Conservation (phyloP, 2,797 vertebrate species). For the Cheirogaleus major region DNA sequence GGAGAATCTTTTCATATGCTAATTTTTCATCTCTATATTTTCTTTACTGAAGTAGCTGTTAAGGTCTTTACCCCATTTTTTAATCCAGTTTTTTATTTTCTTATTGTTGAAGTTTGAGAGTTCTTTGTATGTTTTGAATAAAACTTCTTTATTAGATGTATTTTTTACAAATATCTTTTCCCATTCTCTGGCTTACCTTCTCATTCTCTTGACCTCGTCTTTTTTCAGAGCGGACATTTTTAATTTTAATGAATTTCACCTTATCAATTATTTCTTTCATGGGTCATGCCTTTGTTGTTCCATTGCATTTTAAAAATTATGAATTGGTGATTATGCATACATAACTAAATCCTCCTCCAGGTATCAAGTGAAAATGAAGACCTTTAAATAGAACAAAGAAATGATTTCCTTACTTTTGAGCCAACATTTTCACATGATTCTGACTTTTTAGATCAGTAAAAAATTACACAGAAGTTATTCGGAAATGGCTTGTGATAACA, state of each 20-base stretch:
- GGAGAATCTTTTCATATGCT: neutral
- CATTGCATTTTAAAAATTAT: neutral
- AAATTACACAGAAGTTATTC: neutral
- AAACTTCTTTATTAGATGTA: neutral
- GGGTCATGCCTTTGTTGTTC: neutral
- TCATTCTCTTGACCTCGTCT: neutral
- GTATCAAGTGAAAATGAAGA: neutral
- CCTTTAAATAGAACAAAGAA: neutral
- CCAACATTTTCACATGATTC: neutral
- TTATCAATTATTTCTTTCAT: neutral
- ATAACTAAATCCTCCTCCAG: neutral
- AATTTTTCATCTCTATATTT: neutral
- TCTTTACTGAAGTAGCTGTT: neutral
- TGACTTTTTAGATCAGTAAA: conserved; percentile 12
- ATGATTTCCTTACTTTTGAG: neutral
- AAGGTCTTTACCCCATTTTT: neutral
- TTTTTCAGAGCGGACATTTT: neutral
- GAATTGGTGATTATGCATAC: neutral
- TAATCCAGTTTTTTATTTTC: neutral
- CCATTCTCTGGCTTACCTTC: neutral
- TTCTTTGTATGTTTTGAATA: neutral
- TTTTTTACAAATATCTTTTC: neutral
- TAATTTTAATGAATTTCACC: neutral
- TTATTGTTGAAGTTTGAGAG: neutral
- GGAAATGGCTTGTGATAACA: neutral